Base-by-base conservation (phyloP, 2,113 vertebrate genomes). In the Mirza zaza region DNA sequence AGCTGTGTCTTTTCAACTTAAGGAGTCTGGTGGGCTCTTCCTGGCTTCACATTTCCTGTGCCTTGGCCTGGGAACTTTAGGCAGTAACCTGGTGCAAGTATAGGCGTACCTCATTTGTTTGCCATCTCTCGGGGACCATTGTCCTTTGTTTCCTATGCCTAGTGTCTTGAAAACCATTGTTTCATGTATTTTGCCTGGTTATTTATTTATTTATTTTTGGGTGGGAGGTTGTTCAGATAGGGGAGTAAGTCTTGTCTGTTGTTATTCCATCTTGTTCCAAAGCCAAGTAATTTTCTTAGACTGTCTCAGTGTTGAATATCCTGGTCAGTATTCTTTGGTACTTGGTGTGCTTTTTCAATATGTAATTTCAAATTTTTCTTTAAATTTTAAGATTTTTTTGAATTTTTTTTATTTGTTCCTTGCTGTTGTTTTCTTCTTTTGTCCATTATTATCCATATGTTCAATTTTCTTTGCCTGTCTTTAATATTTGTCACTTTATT, bases 401-500 rank as follows among this genome's bases (percentile, higher is more conserved):
- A 61, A 80, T 63, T 90, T 92, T 48, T 70, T 52, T 42, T 73
- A 42, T 73, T 25, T 90, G 13, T 85, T 73, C 27, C 50, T 70
- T 92, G 18, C 8, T 29, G 59, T 83, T 82, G 18, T 63, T 91
- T 80, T 86, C 34, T 75, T 87, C 71, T 65, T 87, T 59, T 88
- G 61, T 76, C 15, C 14, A 68, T 92, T 76, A 15, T 89, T 79
- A 14, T 45, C 11, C 71, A 87, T 87, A 36, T 59, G 48, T 85
- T 83, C 32, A 39, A 59, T 92, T 95, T 95, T 87, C 73, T 67
- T 92, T 70, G 34, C 12, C 5, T 84, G 3, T 95, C 39, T 83
- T 83, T 15, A 70, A 5, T 70, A 93, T 84, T 89, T 93, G 52
- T 67, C 80, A 85, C 52, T 84, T 83, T 88, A 83, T 48, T 95